Conservation (phyloP, 1,140 invertebrate species). For the Pentalonia nigronervosa region DNA sequence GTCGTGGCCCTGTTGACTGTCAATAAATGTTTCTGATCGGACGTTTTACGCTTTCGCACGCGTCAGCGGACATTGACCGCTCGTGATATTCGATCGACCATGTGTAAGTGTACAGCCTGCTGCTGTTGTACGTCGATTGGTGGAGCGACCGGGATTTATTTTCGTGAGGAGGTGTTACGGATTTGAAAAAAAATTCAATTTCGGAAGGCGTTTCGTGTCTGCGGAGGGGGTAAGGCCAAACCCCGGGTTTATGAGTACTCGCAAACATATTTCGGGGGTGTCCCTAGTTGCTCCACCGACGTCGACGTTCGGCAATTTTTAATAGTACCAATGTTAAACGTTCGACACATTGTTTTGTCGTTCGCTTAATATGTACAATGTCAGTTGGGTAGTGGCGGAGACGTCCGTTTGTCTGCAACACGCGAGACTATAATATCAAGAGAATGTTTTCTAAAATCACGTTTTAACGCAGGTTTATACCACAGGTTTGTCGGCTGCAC, state of each 20-base stretch:
- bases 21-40: not conserved
- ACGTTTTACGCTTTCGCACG: not conserved
- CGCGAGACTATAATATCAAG: not conserved
- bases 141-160: too few relatives aligned
- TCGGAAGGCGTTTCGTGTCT: too few relatives aligned
- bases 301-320: too few relatives aligned
- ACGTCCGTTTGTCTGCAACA: too few relatives aligned
- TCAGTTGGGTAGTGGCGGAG: not conserved
- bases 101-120: not conserved
- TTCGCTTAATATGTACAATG: not conserved
- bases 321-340: not conserved
- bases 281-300: too few relatives aligned
- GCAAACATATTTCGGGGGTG: too few relatives aligned
- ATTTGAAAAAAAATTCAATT: too few relatives aligned
- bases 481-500: not conserved
- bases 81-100: not conserved
- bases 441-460: not conserved
- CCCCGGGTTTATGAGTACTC: too few relatives aligned
- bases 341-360: not conserved
- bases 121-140: too few relatives aligned
- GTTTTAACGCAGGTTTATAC: slow-evolving; percentile 27
- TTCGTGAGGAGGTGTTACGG: too few relatives aligned
- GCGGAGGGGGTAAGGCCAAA: too few relatives aligned
- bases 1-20: not conserved
- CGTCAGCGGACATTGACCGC: not conserved